phyloP scores from a whole-genome alignment of 2,797 vertebrate genomes.

The Myotis planiceps region DNA sequence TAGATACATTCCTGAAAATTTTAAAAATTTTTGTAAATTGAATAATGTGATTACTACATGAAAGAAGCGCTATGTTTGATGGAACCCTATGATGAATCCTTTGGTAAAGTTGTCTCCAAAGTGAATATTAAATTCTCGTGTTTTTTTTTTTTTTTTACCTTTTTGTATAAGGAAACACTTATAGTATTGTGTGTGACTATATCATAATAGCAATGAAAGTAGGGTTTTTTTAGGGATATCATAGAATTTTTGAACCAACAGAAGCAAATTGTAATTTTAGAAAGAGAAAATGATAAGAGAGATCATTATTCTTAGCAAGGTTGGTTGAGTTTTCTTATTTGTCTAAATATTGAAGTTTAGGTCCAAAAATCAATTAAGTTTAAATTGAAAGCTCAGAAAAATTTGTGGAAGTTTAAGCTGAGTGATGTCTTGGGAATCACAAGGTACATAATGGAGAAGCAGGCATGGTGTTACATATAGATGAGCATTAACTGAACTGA shows the following conservation, averaged over 20 bases:
- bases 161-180: neutral
- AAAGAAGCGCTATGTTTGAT: neutral
- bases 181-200: neutral
- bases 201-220: neutral
- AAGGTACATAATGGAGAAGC: neutral
- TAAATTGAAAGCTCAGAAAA: neutral
- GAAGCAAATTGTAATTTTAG: neutral
- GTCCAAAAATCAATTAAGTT: neutral
- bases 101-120: neutral
- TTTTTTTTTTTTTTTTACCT: neutral
- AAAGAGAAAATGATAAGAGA: neutral
- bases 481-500: neutral
- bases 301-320: neutral
- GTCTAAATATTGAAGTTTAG: neutral
- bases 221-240: neutral
- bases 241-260: neutral
- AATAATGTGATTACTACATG: neutral
- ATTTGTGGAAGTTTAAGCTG: neutral
- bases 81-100: neutral
- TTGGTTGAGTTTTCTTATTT: conserved; percentile 16
- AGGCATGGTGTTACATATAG: neutral
- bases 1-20: neutral
- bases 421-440: neutral
- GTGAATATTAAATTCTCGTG: neutral
- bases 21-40: neutral